phyloP scores from a whole-genome alignment of 2,888 invertebrate species.

The Pilophorus perplexus region DNA sequence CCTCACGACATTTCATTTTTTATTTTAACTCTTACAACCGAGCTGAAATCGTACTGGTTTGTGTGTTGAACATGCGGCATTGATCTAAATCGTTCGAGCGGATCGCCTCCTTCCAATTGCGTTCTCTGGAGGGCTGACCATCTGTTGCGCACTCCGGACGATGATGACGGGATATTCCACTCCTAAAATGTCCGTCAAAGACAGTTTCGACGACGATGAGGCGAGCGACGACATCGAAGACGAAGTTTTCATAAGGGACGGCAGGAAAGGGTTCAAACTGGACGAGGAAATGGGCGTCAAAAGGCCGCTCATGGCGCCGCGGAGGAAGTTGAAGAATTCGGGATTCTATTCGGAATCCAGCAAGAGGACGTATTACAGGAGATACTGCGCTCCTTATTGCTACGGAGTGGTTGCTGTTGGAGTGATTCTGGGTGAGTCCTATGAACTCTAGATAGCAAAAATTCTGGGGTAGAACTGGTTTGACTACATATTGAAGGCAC shows the following conservation, averaged over 20 bases:
- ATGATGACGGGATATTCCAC: constrained; percentile 38
- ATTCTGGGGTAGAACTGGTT: no score
- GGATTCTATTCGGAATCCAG: constrained; percentile 42
- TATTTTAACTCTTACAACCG: no score
- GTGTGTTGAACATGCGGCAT: no score
- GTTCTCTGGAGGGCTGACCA: no score
- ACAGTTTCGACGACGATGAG: constrained; percentile 67
- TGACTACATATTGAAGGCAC: no score
- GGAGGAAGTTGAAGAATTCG: constrained; percentile 59
- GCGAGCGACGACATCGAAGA: constrained; percentile 73
- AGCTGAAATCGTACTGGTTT: no score
- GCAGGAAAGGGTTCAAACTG: constrained; percentile 63
- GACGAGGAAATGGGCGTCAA: constrained; percentile 68
- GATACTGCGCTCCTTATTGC: constrained; percentile 63
- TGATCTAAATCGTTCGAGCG: no score
- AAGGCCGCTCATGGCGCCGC: constrained; percentile 70
- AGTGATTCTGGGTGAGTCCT: constrained; percentile 58
- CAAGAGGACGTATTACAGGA: constrained; percentile 41
- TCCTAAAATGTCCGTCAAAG: constrained; percentile 63
- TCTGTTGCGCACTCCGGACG: constrained; percentile 18
- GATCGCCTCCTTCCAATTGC: no score
- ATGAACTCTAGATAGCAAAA: no score
- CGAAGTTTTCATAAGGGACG: constrained; percentile 73
- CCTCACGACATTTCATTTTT: no score
- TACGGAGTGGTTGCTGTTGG: constrained; percentile 63